These are phyloP conservation scores for Ennomos erosarius DNA, from an alignment of 2,888 invertebrate species.

Conservation along the genomic window DNA sequence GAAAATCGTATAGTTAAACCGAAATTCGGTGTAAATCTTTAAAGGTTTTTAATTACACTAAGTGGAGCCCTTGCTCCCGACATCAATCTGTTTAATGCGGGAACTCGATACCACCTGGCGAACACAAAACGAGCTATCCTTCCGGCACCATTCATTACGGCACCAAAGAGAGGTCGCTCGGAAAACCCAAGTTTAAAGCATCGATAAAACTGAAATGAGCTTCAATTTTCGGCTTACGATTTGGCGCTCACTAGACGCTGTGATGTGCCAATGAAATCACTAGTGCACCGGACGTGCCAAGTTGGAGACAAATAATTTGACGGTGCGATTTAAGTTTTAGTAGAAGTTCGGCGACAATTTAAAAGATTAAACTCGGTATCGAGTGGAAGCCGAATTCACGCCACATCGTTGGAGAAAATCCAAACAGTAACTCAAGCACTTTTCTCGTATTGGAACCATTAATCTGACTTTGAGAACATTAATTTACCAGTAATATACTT, in stretches of 20 bases:
- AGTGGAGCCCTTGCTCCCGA: constrained; percentile 60
- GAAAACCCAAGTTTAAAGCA: constrained; percentile 43
- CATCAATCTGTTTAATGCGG: constrained; percentile 78
- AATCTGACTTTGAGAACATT: constrained; percentile 15
- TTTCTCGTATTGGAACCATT: constrained; percentile 21
- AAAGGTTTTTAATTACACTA: constrained; percentile 79
- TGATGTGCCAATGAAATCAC: constrained; percentile 47
- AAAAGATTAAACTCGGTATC: constrained; percentile 40
- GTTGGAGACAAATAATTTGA: constrained; percentile 43
- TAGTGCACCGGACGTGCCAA: constrained; percentile 44
- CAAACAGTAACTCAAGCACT: constrained; percentile 31
- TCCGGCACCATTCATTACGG: constrained; percentile 61
- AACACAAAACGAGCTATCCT: constrained; percentile 47
- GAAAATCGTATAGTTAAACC: constrained; percentile 55
- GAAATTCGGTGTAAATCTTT: constrained; percentile 67
- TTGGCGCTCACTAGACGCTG: constrained; percentile 46
- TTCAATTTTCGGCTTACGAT: constrained; percentile 53
- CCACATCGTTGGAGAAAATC: constrained; percentile 38
- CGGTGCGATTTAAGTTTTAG: constrained; percentile 31
- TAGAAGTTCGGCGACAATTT: constrained; percentile 33
- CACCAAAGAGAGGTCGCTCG: constrained; percentile 46
- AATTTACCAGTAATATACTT: constrained; percentile 22
- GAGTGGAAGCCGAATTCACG: constrained; percentile 36
- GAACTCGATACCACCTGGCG: constrained; percentile 42
- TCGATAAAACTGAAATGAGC: constrained; percentile 52